These are phyloP conservation scores for Amphipoea oculea DNA, from an alignment of 2,888 invertebrate species.

Conservation along the genomic window DNA sequence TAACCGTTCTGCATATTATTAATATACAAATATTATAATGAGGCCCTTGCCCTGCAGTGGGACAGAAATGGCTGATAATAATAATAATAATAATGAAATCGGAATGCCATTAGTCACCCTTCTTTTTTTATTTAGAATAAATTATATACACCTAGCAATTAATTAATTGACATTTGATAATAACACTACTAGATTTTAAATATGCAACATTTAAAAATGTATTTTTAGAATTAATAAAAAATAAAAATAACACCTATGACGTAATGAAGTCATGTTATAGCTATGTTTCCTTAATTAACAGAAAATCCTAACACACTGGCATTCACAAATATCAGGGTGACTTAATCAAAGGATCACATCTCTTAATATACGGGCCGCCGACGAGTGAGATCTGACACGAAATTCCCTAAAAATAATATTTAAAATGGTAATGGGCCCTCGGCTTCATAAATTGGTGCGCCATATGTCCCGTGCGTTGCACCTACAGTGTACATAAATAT, in stretches of 20 bases:
- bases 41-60: too few species aligned
- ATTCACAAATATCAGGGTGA: slow-evolving; percentile 84
- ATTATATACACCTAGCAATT: neutral
- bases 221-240: slow-evolving; percentile 13
- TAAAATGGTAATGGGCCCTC: slow-evolving; percentile 90
- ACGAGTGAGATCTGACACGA: slow-evolving; percentile 90
- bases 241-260: slow-evolving; percentile 65
- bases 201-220: neutral
- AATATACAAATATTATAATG: slow-evolving; percentile 12
- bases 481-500: slow-evolving; percentile 90
- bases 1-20: slow-evolving; percentile 1
- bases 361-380: slow-evolving; percentile 88
- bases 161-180: slow-evolving; percentile 25
- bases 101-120: neutral
- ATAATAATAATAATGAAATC: neutral
- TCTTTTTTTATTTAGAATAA: slow-evolving; percentile 17
- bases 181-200: neutral
- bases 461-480: slow-evolving; percentile 89
- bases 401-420: slow-evolving; percentile 91
- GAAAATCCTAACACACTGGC: slow-evolving; percentile 80
- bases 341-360: slow-evolving; percentile 90
- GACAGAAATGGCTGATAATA: too few species aligned
- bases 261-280: slow-evolving; percentile 66
- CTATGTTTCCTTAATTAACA: slow-evolving; percentile 86
- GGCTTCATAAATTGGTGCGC: slow-evolving; percentile 90